Evolutionary conservation across 2,113 vertebrate genomes (phyloP), one percentile per base, ranked within the genome.

Genomic region (Pygoscelis antarcticus): DNA sequence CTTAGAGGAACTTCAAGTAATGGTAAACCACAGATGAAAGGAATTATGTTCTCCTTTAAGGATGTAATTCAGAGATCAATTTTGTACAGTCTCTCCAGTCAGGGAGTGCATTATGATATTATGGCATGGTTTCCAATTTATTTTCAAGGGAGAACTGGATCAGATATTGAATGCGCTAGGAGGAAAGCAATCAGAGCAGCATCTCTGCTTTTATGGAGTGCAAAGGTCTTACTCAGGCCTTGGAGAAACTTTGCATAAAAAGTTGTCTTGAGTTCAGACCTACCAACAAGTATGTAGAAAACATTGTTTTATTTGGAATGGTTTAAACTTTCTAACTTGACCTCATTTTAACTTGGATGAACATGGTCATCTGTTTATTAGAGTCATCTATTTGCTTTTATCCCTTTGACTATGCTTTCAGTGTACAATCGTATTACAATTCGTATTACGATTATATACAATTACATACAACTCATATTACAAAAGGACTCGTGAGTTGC

Each of bases 121-220:
- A 74, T 44, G 40, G 16, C 16, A 10, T 44, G 71, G 13, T 64
- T 83, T 51, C 38, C 38, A 55, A 15, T 74, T 93, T 76, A 34
- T 94, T 91, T 94, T 66, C 55, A 83, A 60, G 64, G 32, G 51
- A 88, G 11, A 78, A 55, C 29, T 80, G 64, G 20, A 51, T 90
- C n/a, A 36, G 16, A 13, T 83, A 23, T 66, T 74, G 76, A 87
- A 46, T 52, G 34, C 36, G 21, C 27, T 66, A 30, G 27, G 42
- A 92, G 21, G 16, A 80, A 46, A 65, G 30, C 8, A 57, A 29
- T 85, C 34, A 65, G 47, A 69, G 11, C 8, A 85, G 26, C 23
- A 49, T 62, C 46, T 0, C 0, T 88, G n/a, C 7, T 83, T 78
- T 85, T 78, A 55, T 3, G 3, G 42, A 83, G 26, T 51, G 10